phyloP scores from a whole-genome alignment of 1,140 invertebrate genomes.

The Kradibia gibbosae region DNA sequence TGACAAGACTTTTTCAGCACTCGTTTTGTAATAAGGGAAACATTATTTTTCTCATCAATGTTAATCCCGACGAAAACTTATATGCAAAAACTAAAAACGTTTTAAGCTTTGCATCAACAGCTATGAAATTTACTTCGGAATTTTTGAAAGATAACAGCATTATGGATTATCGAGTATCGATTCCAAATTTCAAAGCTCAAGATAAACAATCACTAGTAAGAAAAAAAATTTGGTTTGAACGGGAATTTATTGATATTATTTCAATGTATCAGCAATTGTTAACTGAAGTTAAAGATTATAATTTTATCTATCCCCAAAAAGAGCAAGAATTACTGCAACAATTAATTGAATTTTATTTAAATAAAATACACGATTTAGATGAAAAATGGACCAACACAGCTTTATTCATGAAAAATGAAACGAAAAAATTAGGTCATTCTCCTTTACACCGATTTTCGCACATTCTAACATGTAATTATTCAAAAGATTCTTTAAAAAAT shows the following conservation, averaged over 20 bases:
- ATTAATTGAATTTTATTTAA: constrained; percentile 56
- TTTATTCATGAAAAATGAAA: constrained; percentile 56
- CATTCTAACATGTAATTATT: constrained; percentile 14
- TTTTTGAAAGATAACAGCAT: constrained; percentile 24
- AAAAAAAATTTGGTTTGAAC: not conserved
- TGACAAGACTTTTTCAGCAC: constrained; percentile 75
- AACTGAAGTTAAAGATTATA: constrained; percentile 51
- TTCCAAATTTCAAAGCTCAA: not conserved
- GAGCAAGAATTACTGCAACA: constrained; percentile 62
- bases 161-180: not conserved
- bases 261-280: constrained; percentile 46
- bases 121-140: constrained; percentile 74
- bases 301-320: constrained; percentile 45
- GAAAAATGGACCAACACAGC: constrained; percentile 57
- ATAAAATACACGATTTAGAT: constrained; percentile 58
- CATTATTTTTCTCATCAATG: constrained; percentile 84
- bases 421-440: no score
- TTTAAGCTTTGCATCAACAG: constrained; percentile 78
- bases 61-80: constrained; percentile 77
- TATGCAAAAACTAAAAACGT: constrained; percentile 85
- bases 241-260: constrained; percentile 13
- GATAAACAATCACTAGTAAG: not conserved
- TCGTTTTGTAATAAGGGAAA: constrained; percentile 77
- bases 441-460: constrained; percentile 51
- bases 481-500: constrained; percentile 39